Evolutionary conservation across 2,113 vertebrate genomes (phyloP).

Genomic region (Myrmecophaga tridactyla): DNA sequence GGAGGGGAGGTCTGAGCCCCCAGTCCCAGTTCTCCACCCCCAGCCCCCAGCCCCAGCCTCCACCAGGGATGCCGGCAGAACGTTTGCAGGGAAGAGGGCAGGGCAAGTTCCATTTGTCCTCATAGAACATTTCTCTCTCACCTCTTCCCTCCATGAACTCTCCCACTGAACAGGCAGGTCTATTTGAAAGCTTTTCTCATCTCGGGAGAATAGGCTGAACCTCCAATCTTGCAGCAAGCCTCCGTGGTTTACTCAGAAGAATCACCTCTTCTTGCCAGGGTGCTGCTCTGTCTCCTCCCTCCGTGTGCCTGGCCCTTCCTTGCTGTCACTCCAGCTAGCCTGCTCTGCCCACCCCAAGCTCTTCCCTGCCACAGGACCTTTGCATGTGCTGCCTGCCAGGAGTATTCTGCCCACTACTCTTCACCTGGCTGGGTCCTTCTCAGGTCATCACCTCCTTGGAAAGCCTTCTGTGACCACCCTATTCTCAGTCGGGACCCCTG

Average conservation of each 20-base stretch:
- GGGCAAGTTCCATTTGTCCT: too few species aligned
- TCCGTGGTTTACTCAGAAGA: fast-evolving
- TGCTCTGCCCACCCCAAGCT: neutral
- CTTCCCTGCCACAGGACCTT: neutral
- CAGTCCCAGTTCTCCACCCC: too few species aligned
- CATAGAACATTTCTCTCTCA: neutral
- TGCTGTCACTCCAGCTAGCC: neutral
- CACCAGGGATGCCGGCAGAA: neutral
- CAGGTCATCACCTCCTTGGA: too few species aligned
- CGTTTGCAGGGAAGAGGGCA: fast-evolving
- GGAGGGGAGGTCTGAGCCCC: neutral
- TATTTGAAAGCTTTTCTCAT: neutral
- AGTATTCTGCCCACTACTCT: neutral
- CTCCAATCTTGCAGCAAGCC: fast-evolving
- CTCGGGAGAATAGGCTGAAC: neutral
- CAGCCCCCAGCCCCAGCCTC: fast-evolving
- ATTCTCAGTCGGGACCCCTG: fast-evolving
- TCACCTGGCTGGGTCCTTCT: neutral
- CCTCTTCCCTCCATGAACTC: neutral
- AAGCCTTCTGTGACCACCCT: neutral
- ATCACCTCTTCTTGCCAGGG: fast-evolving
- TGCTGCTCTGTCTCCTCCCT: neutral
- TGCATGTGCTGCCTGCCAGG: neutral
- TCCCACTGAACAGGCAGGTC: fast-evolving
- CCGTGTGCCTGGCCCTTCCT: neutral